Evolutionary conservation across 1,140 invertebrate genomes (phyloP), one percentile per base, ranked within the genome.

Genomic region (Cotesia chilonis): DNA sequence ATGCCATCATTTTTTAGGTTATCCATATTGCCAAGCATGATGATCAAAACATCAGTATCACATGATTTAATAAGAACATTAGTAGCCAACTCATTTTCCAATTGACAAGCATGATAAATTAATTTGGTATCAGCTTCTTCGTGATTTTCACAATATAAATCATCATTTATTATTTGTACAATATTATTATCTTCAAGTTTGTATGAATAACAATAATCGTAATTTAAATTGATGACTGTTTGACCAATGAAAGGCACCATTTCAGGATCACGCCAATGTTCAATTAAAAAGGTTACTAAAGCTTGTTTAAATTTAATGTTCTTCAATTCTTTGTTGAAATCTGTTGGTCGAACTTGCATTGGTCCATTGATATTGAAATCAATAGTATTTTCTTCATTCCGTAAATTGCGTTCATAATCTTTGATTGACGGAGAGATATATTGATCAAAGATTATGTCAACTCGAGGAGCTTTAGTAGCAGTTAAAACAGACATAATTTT

Each of bases 291-390:
- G 59, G 80, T 38, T 4, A 81, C 78, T 38, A 81, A 66, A 54
- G 79, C 78, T 76, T 78, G 72, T 76, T 82, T 79, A 59, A 82
- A 81, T 67, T 78, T 69, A 59, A 68, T 74, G 68, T 82, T 82
- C 61, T 73, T 76, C 14, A 82, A 74, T 69, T 78, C 79, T 57
- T 76, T 77, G 10, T 57, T 64, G 72, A 81, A 82, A 76, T 82
- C 75, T 70, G 66, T 65, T 52, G 80, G 67, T 37, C 75, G 47
- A 10, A 68, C 72, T 78, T 77, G 75, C 14, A 76, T 73, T 14
- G 75, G 70, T 2, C 77, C 74, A 60, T 9, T 60, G 17, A 80
- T 76, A 52, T 20, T 2, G 20, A 52, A 77, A 3, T 76, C 7
- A 35, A 59, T 17, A 28, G 28, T 41, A 51, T 55, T 41, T 52